phyloP scores from a whole-genome alignment of 2,113 vertebrate species.

The Nesoenas mayeri region DNA sequence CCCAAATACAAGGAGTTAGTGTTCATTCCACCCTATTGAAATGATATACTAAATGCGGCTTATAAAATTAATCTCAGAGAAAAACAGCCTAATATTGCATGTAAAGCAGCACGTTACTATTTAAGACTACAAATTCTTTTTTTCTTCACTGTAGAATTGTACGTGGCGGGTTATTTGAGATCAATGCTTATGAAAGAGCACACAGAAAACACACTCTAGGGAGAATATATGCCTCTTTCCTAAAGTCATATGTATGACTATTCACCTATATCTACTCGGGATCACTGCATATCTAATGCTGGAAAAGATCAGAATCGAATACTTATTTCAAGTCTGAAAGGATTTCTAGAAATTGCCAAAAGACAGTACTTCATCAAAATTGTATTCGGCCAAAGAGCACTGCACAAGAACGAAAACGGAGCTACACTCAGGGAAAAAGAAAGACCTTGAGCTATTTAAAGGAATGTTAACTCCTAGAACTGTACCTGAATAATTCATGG shows the following conservation, averaged over 20 bases:
- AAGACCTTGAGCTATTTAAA: slow-evolving; percentile 70
- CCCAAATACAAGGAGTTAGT: neutral
- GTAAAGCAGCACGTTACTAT: neutral
- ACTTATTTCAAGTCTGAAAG: slow-evolving; percentile 49
- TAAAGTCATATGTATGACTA: neutral
- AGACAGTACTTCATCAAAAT: slow-evolving; percentile 56
- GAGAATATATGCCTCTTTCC: neutral
- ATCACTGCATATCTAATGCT: slow-evolving; percentile 1
- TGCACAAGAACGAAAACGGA: slow-evolving; percentile 50
- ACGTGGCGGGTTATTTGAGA: neutral
- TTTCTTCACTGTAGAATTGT: neutral
- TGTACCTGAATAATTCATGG: slow-evolving; percentile 66
- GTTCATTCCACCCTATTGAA: neutral
- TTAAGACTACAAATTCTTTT: neutral
- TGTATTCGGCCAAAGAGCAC: slow-evolving; percentile 20
- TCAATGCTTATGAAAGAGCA: neutral
- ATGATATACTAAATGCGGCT: neutral
- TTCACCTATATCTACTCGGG: slow-evolving; percentile 4
- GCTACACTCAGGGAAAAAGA: slow-evolving; percentile 44
- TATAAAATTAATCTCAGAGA: neutral
- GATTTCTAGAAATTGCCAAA: slow-evolving; percentile 27
- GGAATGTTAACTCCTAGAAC: slow-evolving; percentile 53
- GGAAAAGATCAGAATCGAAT: slow-evolving; percentile 57
- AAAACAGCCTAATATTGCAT: neutral
- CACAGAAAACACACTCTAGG: neutral